phyloP scores from a whole-genome alignment of 2,797 vertebrate genomes.

The Chelidonichthys spinosus region DNA sequence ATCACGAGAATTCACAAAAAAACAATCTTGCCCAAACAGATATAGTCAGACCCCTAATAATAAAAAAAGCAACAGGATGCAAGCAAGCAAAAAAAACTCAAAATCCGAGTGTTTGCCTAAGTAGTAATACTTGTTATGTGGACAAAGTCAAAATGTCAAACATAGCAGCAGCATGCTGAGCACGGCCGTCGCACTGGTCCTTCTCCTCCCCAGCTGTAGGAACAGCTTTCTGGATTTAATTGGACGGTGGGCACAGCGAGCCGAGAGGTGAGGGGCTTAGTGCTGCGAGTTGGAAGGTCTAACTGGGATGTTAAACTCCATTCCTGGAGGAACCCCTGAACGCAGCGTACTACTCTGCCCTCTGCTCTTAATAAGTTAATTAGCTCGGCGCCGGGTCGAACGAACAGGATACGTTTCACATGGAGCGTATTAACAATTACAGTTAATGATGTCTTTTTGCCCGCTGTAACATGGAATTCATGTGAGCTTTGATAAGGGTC shows the following conservation, averaged over 20 bases:
- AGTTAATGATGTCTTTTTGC: conserved; percentile 56
- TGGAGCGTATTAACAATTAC: conserved; percentile 59
- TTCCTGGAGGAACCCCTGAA: conserved; percentile 68
- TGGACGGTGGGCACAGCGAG: conserved; percentile 74
- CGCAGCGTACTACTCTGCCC: conserved; percentile 54
- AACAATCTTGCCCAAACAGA: conserved; percentile 23
- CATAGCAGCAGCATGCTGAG: conserved; percentile 68
- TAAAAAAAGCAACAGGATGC: not conserved
- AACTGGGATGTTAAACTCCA: conserved; percentile 75
- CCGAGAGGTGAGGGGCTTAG: conserved; percentile 79
- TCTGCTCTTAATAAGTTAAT: conserved; percentile 78
- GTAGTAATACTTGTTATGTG: conserved; percentile 66
- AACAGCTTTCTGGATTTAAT: conserved; percentile 78
- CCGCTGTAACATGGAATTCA: conserved; percentile 42
- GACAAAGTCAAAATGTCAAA: conserved; percentile 68
- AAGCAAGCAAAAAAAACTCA: conserved; percentile 15
- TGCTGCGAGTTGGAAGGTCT: conserved; percentile 70
- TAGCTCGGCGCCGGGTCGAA: conserved; percentile 68
- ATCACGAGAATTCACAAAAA: conserved; percentile 34
- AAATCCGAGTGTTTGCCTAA: conserved; percentile 48
- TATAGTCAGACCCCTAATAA: conserved; percentile 15
- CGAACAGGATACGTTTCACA: conserved; percentile 63
- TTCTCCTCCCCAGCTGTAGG: conserved; percentile 50
- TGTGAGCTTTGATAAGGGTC: conserved; percentile 40
- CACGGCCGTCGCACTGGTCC: conserved; percentile 54